Conservation (phyloP, 2,113 vertebrate species). For the Lanius ludovicianus region DNA sequence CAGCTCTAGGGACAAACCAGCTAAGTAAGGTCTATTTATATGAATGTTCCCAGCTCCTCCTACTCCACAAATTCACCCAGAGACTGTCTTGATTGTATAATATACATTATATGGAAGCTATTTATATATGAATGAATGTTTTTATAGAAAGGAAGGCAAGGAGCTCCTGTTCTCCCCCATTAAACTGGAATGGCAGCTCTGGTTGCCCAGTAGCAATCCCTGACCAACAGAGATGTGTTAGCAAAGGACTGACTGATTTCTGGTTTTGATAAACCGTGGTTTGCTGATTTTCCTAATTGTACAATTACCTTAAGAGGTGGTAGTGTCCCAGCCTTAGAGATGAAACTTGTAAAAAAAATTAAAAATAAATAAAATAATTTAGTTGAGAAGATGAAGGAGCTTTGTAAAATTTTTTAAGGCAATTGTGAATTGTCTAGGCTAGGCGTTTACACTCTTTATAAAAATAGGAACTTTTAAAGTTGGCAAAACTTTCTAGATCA, state of each 20-base stretch:
- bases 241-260: background rate
- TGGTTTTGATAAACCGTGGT: conserved; percentile 29
- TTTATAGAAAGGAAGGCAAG: conserved; percentile 55
- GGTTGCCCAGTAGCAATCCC: background rate
- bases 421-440: conserved; percentile 71
- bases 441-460: conserved; percentile 66
- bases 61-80: conserved; percentile 36
- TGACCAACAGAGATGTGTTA: background rate
- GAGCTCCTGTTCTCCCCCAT: conserved; percentile 11
- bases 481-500: conserved; percentile 48
- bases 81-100: conserved; percentile 68
- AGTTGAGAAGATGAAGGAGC: conserved; percentile 76
- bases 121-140: conserved; percentile 72
- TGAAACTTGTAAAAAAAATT: background rate
- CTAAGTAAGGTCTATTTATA: conserved; percentile 43
- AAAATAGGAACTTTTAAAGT: conserved; percentile 59
- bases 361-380: background rate
- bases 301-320: conserved; percentile 13
- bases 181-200: background rate
- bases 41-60: conserved; percentile 58
- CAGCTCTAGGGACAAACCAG: background rate
- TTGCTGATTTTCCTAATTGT: conserved; percentile 49
- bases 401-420: conserved; percentile 69
- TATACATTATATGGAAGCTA: conserved; percentile 61
- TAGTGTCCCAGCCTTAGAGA: conserved; percentile 18